Evolutionary conservation across 2,797 vertebrate species (phyloP).

Genomic region (Myotis myotis): DNA sequence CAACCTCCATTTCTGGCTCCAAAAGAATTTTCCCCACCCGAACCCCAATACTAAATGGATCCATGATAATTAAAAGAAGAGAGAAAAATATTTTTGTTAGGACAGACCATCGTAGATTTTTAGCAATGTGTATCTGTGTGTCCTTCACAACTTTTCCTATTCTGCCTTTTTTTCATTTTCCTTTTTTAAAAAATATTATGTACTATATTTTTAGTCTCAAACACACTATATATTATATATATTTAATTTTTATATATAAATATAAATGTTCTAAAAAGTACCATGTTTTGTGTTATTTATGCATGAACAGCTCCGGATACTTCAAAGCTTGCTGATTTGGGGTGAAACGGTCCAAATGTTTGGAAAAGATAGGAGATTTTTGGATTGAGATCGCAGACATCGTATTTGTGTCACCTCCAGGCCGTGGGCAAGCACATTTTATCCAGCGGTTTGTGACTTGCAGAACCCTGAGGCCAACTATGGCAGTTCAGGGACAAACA

Average conservation of each 20-base stretch:
- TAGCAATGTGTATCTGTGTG: slow-evolving; percentile 79
- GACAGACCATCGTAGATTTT: slow-evolving; percentile 76
- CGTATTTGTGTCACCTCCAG: neutral
- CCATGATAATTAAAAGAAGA: slow-evolving; percentile 68
- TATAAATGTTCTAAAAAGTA: slow-evolving; percentile 84
- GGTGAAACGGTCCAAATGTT: neutral
- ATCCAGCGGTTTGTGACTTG: neutral
- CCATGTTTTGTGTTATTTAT: slow-evolving; percentile 61
- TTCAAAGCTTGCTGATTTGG: neutral
- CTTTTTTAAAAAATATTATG: slow-evolving; percentile 85
- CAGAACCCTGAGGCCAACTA: neutral
- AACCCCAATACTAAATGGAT: slow-evolving; percentile 56
- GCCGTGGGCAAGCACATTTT: neutral
- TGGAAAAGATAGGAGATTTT: neutral
- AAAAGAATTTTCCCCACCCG: slow-evolving; percentile 43
- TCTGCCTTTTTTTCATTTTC: slow-evolving; percentile 76
- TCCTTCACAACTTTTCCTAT: slow-evolving; percentile 73
- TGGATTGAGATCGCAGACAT: neutral
- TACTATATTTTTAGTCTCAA: slow-evolving; percentile 88
- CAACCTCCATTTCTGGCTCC: slow-evolving; percentile 16
- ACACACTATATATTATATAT: slow-evolving; percentile 88
- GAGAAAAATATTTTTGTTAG: slow-evolving; percentile 73
- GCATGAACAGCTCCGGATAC: neutral
- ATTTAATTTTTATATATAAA: slow-evolving; percentile 89
- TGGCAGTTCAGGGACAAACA: neutral